Evolutionary conservation across 2,797 vertebrate species (phyloP), one percentile per base, ranked within the genome.

Genomic region (Apodemus agrarius): DNA sequence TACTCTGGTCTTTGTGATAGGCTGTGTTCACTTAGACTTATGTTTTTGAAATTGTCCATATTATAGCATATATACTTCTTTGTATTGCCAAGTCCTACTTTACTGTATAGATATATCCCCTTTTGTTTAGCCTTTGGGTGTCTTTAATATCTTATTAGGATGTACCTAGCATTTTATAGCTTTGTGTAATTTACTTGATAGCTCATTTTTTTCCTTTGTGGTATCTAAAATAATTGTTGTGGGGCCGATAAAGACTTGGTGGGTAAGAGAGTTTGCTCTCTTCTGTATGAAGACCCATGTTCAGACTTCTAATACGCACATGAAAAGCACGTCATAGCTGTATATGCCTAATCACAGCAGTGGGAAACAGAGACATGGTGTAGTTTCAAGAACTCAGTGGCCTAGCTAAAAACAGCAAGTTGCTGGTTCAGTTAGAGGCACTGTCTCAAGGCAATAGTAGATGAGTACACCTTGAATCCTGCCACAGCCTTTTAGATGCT

Each of bases 81-180:
- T 88, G 67, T 90, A 37, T 67, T 94, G 34, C 22, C 34, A 90
- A 88, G 63, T 84, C 40, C 75, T 52, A 74, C 65, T 91, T 95
- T 12, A 52, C 54, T 91, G 2, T 74, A 6, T 85, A 65, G 12
- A 17, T 93, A 80, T 49, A 86, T n/a, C 29, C 83, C 22, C 74
- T 91, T 93, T 89, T 86, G 76, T 59, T 93, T 79, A 83, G 17
- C 26, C 46, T 43, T 61, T 94, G 67, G 24, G 74, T 72, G 3
- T 92, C 81, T 86, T 96, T 85, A 92, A 24, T 89, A 91, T 80
- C 43, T 67, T 88, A 83, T 67, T 90, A 86, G n/a, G 61, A 57
- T 40, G 13, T 92, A 3, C 49, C 40, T 34, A 76, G 1, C 4
- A 57, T 92, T 95, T 94, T 52, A 16, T 92, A 54, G n/a, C 74